phyloP scores from a whole-genome alignment of 1,140 invertebrate genomes.

The Onthophagus taurus region DNA sequence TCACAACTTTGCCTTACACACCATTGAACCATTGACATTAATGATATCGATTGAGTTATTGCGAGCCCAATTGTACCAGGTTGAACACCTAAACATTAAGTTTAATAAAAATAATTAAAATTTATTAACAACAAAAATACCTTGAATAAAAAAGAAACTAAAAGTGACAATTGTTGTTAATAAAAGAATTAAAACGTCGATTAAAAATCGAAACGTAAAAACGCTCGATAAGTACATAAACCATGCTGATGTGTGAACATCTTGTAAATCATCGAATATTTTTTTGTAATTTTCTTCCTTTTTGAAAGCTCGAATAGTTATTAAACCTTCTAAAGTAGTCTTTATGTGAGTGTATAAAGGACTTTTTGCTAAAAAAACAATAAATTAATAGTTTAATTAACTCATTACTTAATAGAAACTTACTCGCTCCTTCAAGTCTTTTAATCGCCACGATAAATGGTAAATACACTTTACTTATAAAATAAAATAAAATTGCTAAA shows the following conservation, averaged over 20 bases:
- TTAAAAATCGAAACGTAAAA: conserved; percentile 49
- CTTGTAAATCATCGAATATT: conserved; percentile 50
- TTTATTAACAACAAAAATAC: no score
- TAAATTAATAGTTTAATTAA: no score
- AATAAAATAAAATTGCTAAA: no score
- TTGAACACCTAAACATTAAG: no score
- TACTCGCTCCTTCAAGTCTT: no score
- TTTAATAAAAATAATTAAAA: no score
- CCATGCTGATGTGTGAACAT: conserved; percentile 54
- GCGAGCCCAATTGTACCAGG: conserved; percentile 68
- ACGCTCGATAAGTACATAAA: conserved; percentile 56
- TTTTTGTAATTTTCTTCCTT: conserved; percentile 47
- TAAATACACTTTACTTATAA: no score
- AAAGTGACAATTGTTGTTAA: conserved; percentile 7
- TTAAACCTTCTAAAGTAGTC: conserved; percentile 53
- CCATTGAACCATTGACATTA: conserved; percentile 81
- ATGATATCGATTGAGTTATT: conserved; percentile 68
- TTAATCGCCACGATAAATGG: no score
- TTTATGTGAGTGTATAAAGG: conserved; percentile 62
- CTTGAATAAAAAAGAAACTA: conserved; percentile 10
- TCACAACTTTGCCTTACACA: conserved; percentile 75
- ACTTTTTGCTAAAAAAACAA: conserved; percentile 39
- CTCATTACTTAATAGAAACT: no score
- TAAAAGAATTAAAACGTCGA: conserved; percentile 8
- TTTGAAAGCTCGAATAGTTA: conserved; percentile 56